Conservation (phyloP, 2,113 vertebrate species). For the Actenoides hombroni region DNA sequence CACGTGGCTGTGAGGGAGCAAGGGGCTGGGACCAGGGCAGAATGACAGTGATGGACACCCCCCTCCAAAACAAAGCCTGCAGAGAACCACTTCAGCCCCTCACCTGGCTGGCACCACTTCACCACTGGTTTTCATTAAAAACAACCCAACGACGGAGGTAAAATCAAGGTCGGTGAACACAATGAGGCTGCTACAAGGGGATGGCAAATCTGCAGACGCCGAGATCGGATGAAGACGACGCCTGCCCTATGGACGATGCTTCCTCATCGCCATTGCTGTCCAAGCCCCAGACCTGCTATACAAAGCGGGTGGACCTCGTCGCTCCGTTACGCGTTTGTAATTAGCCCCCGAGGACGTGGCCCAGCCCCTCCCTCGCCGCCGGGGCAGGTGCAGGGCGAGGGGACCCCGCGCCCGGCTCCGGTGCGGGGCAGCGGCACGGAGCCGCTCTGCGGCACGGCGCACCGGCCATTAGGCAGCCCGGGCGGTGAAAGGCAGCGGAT, state of each 20-base stretch:
- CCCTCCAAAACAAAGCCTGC: not conserved
- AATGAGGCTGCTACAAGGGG: not conserved
- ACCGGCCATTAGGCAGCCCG: constrained; percentile 71
- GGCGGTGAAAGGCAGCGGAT: constrained; percentile 75
- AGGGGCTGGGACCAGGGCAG: not conserved
- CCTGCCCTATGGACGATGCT: not conserved
- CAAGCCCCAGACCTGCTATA: not conserved
- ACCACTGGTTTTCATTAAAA: not conserved
- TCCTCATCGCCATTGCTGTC: not conserved
- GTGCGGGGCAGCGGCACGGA: not conserved
- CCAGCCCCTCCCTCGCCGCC: not conserved
- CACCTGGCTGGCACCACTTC: not conserved
- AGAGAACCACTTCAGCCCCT: not conserved
- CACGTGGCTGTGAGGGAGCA: not conserved
- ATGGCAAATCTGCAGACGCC: not conserved
- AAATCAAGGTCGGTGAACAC: not conserved
- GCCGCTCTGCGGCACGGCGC: constrained; percentile 25
- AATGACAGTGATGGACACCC: not conserved
- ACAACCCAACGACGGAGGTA: not conserved
- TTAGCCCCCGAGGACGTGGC: constrained; percentile 72
- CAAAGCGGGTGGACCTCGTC: not conserved
- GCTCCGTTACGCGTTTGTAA: constrained; percentile 65
- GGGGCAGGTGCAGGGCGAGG: not conserved
- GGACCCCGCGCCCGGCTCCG: fast-evolving
- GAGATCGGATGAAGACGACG: fast-evolving